phyloP scores from a whole-genome alignment of 1,140 invertebrate species.

The Papilio aristodemus region DNA sequence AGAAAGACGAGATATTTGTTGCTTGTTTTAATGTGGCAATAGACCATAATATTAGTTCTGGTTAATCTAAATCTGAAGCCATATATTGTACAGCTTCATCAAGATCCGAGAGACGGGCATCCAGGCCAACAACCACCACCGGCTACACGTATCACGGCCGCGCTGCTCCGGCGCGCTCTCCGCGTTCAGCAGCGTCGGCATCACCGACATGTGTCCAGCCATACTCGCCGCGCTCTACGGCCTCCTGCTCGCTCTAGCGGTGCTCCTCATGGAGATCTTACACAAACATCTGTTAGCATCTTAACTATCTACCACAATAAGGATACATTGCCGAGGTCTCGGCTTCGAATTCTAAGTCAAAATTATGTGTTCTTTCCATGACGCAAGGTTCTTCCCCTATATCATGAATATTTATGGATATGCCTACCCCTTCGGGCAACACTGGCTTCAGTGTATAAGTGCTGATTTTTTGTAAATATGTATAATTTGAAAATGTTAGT shows the following conservation, averaged over 20 bases:
- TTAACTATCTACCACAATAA: background rate
- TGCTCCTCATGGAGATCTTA: slow-evolving; percentile 59
- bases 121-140: slow-evolving; percentile 77
- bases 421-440: too few relatives aligned
- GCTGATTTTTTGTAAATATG: too few relatives aligned
- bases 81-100: slow-evolving; percentile 58
- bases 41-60: background rate
- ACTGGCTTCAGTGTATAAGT: too few relatives aligned
- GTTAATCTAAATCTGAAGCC: too few relatives aligned
- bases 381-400: too few relatives aligned
- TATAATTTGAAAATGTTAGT: too few relatives aligned
- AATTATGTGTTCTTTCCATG: too few relatives aligned
- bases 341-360: too few relatives aligned
- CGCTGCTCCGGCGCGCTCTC: slow-evolving; percentile 76
- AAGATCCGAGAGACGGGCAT: slow-evolving; percentile 82
- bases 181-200: slow-evolving; percentile 81
- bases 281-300: slow-evolving; percentile 59
- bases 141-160: slow-evolving; percentile 82
- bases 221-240: slow-evolving; percentile 67
- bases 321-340: too few relatives aligned
- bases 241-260: slow-evolving; percentile 56
- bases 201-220: slow-evolving; percentile 77
- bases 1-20: too few relatives aligned
- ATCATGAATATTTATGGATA: too few relatives aligned
- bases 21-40: background rate